Percentiles rank a stretch among this genome's conserved stretches.
Evolutionary conservation across 2,888 invertebrate species (phyloP).

Genomic region (Protophormia terraenovae): DNA sequence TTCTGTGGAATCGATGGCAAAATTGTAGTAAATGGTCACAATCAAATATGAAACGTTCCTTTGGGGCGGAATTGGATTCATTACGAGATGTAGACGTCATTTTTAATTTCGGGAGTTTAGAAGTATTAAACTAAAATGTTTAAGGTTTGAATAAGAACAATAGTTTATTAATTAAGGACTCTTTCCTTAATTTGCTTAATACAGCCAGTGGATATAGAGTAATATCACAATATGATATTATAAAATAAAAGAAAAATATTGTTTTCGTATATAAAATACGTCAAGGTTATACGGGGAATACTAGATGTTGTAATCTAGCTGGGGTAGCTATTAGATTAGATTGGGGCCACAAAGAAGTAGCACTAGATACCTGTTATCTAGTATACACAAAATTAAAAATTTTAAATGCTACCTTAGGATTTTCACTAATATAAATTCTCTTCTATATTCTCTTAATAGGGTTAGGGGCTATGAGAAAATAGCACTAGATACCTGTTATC

Average conservation of each 20-base stretch:
- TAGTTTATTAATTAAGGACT: neutral
- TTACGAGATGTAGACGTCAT: no score
- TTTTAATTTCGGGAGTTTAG: no score
- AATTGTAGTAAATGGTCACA: no score
- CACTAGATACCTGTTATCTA: neutral
- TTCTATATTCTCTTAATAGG: neutral
- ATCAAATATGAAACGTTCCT: no score
- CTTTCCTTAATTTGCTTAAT: no score
- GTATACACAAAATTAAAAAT: neutral
- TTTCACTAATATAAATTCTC: neutral
- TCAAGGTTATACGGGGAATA: neutral
- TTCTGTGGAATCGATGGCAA: no score
- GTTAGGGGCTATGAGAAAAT: neutral
- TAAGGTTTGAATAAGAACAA: neutral
- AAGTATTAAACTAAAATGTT: neutral
- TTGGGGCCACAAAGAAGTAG: no score
- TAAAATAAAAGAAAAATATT: neutral
- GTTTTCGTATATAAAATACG: neutral
- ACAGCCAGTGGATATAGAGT: no score
- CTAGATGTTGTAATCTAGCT: neutral
- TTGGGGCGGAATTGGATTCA: no score
- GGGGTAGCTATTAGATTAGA: no score
- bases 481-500: neutral
- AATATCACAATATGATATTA: neutral
- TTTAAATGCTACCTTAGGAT: neutral